Percentiles rank a stretch among this genome's conserved stretches.
Evolutionary conservation across 1,140 invertebrate species (phyloP).

Genomic region (Drosophila ercepeae): DNA sequence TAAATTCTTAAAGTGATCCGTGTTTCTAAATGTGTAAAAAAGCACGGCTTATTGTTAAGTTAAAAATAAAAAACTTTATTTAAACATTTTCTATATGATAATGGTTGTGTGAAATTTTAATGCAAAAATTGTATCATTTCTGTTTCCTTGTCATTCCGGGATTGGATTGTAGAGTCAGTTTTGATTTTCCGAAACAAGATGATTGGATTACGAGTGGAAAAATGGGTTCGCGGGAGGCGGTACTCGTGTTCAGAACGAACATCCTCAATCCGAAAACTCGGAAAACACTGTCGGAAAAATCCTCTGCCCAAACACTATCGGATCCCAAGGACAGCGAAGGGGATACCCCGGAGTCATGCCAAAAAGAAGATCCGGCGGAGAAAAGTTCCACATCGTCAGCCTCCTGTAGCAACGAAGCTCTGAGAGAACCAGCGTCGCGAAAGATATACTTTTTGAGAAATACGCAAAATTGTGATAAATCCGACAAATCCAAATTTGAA

Average conservation of each 20-base stretch:
- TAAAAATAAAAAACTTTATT: not conserved
- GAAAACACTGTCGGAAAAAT: constrained; percentile 45
- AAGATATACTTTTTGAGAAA: constrained; percentile 46
- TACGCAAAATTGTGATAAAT: constrained; percentile 26
- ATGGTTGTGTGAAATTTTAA: not conserved
- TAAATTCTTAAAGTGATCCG: not conserved
- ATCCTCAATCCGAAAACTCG: constrained; percentile 71
- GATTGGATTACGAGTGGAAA: constrained; percentile 82
- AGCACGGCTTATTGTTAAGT: too few species aligned
- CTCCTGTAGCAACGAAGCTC: constrained; percentile 22
- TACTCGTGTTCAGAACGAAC: constrained; percentile 76
- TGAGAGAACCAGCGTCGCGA: constrained; percentile 23
- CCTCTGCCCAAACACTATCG: constrained; percentile 9
- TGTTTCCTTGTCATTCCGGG: not conserved
- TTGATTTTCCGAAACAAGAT: constrained; percentile 44
- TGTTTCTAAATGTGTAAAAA: too few species aligned
- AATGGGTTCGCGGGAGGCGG: constrained; percentile 76
- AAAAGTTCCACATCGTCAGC: constrained; percentile 7
- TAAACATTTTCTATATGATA: too few species aligned
- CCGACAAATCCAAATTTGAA: constrained; percentile 26
- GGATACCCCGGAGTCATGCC: not conserved
- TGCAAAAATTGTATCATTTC: not conserved
- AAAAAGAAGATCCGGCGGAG: not conserved
- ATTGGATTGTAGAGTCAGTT: constrained; percentile 39
- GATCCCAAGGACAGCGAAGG: constrained; percentile 12